phyloP scores from a whole-genome alignment of 2,113 vertebrate species.

The Glaucidium brasilianum region DNA sequence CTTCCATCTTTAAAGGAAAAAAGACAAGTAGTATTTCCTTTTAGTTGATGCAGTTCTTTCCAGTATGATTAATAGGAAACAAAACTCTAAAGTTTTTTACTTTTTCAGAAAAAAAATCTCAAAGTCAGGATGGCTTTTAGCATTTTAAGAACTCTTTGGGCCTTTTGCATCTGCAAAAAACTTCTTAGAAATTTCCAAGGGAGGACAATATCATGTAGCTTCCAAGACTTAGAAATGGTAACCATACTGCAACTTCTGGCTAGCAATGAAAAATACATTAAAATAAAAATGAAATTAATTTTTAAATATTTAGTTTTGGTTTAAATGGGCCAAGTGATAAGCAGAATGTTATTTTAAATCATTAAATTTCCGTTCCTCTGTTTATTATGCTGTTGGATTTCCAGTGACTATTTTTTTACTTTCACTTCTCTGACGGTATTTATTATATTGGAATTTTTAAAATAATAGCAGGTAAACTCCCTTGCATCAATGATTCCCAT shows the following conservation, averaged over 20 bases:
- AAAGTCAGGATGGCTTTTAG: background rate
- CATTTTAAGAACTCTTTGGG: background rate
- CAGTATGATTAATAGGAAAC: background rate
- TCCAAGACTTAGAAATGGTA: background rate
- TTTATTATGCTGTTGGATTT: background rate
- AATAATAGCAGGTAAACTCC: background rate
- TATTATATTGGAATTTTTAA: background rate
- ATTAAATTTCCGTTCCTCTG: background rate
- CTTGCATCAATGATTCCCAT: background rate
- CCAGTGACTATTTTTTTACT: background rate
- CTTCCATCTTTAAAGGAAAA: background rate
- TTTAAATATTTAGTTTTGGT: background rate
- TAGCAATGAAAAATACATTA: background rate
- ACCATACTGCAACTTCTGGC: background rate
- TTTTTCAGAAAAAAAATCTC: background rate
- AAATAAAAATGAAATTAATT: background rate
- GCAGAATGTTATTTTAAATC: background rate
- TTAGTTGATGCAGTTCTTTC: background rate
- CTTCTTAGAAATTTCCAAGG: background rate
- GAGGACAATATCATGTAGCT: background rate
- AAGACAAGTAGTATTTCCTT: background rate
- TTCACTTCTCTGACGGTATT: background rate
- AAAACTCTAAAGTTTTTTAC: background rate
- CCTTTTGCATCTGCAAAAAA: background rate
- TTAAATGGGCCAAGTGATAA: background rate